A percentile compares a stretch with the other conserved stretches of the same genome.
Conservation (phyloP, 2,797 vertebrate genomes). For the Amphiprion clarkii region DNA sequence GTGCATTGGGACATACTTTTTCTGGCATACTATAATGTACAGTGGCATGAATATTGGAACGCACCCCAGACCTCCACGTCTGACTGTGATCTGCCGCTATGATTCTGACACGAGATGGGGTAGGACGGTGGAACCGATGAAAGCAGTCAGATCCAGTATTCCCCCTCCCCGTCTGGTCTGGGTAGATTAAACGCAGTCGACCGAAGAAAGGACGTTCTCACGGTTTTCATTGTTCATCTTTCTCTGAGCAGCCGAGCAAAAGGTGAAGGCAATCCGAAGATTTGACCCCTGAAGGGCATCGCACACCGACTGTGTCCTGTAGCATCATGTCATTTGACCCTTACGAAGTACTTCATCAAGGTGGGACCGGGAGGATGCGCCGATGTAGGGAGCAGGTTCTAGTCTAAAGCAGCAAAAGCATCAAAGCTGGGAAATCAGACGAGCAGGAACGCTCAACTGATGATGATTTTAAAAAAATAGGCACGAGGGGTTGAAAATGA, state of each 20-base stretch:
- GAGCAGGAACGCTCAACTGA: not conserved
- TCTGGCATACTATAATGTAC: too few species aligned
- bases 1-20: too few species aligned
- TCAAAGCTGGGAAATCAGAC: not conserved
- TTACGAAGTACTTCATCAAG: not conserved
- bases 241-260: conserved; percentile 19
- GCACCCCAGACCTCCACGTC: not conserved
- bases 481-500: not conserved
- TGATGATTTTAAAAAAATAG: too few species aligned
- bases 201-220: conserved; percentile 17
- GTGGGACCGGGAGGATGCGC: not conserved
- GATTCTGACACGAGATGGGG: conserved; percentile 2
- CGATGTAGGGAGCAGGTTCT: not conserved
- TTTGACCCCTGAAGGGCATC: not conserved
- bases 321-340: not conserved
- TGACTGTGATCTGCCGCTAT: not conserved
- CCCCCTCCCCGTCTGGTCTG: not conserved
- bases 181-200: conserved; percentile 25
- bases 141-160: conserved; percentile 9
- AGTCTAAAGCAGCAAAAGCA: not conserved
- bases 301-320: not conserved
- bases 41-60: too few species aligned
- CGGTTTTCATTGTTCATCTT: conserved; percentile 35
- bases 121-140: conserved; percentile 20
- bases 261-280: conserved; percentile 1